A percentile compares a stretch with the other conserved stretches of the same genome.
Conservation (phyloP, 2,797 vertebrate species). For the Morelia viridis region DNA sequence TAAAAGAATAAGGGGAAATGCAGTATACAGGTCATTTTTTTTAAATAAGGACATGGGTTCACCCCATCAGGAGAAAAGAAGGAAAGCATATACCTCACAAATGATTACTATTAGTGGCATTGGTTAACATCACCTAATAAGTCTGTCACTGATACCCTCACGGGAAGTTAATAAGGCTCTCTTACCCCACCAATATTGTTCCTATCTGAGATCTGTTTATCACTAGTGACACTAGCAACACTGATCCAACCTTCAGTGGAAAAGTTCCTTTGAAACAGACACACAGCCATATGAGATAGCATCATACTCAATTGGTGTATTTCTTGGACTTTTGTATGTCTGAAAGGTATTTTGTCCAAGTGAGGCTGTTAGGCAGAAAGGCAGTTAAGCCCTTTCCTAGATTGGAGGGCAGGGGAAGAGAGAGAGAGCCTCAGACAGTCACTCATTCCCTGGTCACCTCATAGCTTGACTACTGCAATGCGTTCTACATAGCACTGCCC, state of each 20-base stretch:
- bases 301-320: not conserved
- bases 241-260: not conserved
- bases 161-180: not conserved
- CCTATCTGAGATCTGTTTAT: not conserved
- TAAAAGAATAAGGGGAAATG: not conserved
- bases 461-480: no score
- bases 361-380: no score
- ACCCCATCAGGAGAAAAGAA: not conserved
- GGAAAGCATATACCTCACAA: not conserved
- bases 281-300: not conserved
- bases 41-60: not conserved
- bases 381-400: no score
- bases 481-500: no score
- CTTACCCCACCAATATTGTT: not conserved
- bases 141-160: not conserved
- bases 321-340: not conserved
- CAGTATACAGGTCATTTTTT: not conserved
- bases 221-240: not conserved
- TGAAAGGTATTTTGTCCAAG: no score
- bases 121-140: not conserved
- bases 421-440: no score
- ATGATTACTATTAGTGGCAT: not conserved
- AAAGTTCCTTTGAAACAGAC: not conserved
- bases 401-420: no score
- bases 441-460: no score